These are phyloP conservation scores for Diogma glabrata DNA, from an alignment of 2,888 invertebrate species.

Conservation along the genomic window DNA sequence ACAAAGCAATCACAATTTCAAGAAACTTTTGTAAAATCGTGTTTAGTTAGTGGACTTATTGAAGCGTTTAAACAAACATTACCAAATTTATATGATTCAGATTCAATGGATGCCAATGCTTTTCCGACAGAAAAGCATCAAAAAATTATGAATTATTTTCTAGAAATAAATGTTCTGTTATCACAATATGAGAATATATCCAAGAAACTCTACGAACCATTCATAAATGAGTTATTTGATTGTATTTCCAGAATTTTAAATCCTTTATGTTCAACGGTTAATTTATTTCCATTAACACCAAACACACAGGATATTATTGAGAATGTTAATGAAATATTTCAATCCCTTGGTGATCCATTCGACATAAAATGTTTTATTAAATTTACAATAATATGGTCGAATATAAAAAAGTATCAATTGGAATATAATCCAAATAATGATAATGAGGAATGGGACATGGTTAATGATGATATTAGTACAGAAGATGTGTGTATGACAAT, in stretches of 20 bases:
- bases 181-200: slow-evolving; percentile 30
- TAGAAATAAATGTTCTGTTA: slow-evolving; percentile 34
- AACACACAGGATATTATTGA: slow-evolving; percentile 32
- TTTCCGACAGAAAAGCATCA: slow-evolving; percentile 25
- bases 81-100: slow-evolving; percentile 15
- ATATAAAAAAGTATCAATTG: slow-evolving; percentile 22
- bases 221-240: slow-evolving; percentile 24
- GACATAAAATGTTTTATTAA: slow-evolving; percentile 27
- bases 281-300: slow-evolving; percentile 28
- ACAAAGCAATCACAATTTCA: slow-evolving; percentile 22
- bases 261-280: slow-evolving; percentile 28
- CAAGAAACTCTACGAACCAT: slow-evolving; percentile 24
- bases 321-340: slow-evolving; percentile 25
- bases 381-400: slow-evolving; percentile 28
- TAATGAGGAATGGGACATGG: slow-evolving; percentile 15
- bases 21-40: slow-evolving; percentile 29
- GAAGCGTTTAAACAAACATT: slow-evolving; percentile 31
- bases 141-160: slow-evolving; percentile 33
- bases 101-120: slow-evolving; percentile 17
- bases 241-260: slow-evolving; percentile 29
- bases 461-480: slow-evolving; percentile 22
- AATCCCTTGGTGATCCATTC: slow-evolving; percentile 32
- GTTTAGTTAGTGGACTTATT: slow-evolving; percentile 29
- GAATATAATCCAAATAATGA: slow-evolving; percentile 15
- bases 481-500: slow-evolving; percentile 26